Evolutionary conservation across 2,888 invertebrate species (phyloP), one percentile per base, ranked within the genome.

Genomic region (Danaus chrysippus): DNA sequence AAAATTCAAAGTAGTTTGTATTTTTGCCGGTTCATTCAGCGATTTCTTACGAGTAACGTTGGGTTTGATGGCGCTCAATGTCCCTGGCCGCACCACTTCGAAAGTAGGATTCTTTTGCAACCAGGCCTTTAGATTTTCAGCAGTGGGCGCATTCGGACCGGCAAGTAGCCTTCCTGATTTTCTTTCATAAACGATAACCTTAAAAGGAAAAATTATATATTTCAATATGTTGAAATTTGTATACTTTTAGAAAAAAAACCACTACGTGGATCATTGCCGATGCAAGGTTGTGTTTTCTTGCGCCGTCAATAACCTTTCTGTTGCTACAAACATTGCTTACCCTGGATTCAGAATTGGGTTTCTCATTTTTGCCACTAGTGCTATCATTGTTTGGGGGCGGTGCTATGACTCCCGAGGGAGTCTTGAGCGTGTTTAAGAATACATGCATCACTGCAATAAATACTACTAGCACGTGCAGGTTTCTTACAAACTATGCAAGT

Each of bases 401-500:
- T 59, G 13, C 66, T 66, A 66, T 79, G 86, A 62, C 66, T 76
- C 41, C 81, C 83, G 41, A 89, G 73, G 0, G 94, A 93, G 70
- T 95, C 95, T 74, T 95, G 94, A 1, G 96, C 96, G 86, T 97
- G 97, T 72, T 94, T 94, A 63, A 95, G 91, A 73, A 98, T 96
- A 79, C 98, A 98, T 42, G 93, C 93, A 75, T 97, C 96, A 73
- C 97, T 96, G 82, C 98, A 98, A 83, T 97, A 98, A 72, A 97
- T 95, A 59, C 96, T 96, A 75, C 94, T 95, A n/a, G 92, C 91
- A n/a, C 96, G 92, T 0, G 96, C 94, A 15, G 93, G 87, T 73
- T 94, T 94, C 76, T 95, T 95, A 79, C 97, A 97, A 12, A 96
- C 95, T 56, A 96, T 94, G 76, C 97, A 97, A 68, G 83, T 86